phyloP scores from a whole-genome alignment of 1,140 invertebrate species.

The Drosophila arawakana region DNA sequence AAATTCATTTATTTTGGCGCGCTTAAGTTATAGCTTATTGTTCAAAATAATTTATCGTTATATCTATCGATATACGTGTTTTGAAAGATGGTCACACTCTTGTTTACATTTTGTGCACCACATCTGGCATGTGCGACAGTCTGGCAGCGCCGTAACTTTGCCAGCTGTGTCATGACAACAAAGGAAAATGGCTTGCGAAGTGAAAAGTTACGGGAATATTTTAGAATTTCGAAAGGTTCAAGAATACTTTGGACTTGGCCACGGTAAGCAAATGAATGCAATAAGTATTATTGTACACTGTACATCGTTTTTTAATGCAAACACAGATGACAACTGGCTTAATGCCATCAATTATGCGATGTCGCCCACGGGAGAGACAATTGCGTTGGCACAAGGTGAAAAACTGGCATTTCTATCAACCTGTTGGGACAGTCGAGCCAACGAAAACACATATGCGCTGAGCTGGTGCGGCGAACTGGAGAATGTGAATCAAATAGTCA shows the following conservation, averaged over 20 bases:
- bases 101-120: slow-evolving; percentile 1
- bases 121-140: not conserved
- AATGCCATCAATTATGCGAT: slow-evolving; percentile 89
- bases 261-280: slow-evolving; percentile 70
- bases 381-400: slow-evolving; percentile 88
- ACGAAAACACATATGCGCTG: slow-evolving; percentile 85
- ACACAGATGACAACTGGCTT: slow-evolving; percentile 89
- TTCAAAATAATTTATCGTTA: not conserved
- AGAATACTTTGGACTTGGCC: slow-evolving; percentile 85
- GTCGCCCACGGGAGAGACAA: slow-evolving; percentile 90
- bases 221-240: slow-evolving; percentile 87
- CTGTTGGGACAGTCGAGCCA: slow-evolving; percentile 87
- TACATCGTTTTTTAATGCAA: not conserved
- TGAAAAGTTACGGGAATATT: slow-evolving; percentile 88
- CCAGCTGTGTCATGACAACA: slow-evolving; percentile 65
- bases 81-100: slow-evolving; percentile 19
- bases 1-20: not conserved
- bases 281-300: slow-evolving; percentile 16
- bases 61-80: not conserved
- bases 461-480: slow-evolving; percentile 86
- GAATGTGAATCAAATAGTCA: slow-evolving; percentile 85
- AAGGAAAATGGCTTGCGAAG: slow-evolving; percentile 88
- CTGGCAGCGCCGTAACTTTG: slow-evolving; percentile 3
- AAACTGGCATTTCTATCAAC: slow-evolving; percentile 88
- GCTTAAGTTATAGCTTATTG: not conserved